A percentile compares a stretch with the other conserved stretches of the same genome.
These are phyloP conservation scores for Resseliella maxima DNA, from an alignment of 2,888 invertebrate species.

Conservation along the genomic window DNA sequence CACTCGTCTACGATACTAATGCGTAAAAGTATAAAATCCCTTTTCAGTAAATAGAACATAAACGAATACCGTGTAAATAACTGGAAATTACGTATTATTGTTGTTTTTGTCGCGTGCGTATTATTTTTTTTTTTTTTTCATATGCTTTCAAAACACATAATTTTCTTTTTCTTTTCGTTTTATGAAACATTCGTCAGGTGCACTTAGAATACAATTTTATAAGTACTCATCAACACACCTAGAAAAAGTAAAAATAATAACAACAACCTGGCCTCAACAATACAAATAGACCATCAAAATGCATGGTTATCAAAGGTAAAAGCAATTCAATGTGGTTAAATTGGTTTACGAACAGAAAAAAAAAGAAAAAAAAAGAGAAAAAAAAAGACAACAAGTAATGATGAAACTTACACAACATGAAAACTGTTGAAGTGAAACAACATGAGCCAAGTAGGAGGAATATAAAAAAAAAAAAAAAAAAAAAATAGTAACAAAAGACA, in stretches of 20 bases:
- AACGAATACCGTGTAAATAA: not conserved
- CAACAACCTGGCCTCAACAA: not conserved
- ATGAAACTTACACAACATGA: not conserved
- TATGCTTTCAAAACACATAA: not conserved
- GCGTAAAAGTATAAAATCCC: too few species aligned
- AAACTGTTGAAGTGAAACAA: conserved; percentile 12
- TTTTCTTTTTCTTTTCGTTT: not conserved
- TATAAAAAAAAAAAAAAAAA: not conserved
- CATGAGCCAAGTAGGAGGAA: not conserved
- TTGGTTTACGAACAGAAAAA: too few species aligned
- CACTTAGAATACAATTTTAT: not conserved
- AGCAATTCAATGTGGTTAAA: too few species aligned
- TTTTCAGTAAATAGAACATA: too few species aligned
- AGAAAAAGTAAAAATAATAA: too few species aligned
- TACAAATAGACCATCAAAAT: not conserved
- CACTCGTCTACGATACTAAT: too few species aligned
- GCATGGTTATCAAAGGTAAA: not conserved
- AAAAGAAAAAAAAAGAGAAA: too few species aligned
- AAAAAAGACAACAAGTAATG: too few species aligned
- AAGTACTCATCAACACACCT: not conserved
- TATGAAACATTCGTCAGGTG: not conserved
- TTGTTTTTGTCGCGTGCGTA: not conserved
- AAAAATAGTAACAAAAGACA: not conserved
- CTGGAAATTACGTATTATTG: not conserved
- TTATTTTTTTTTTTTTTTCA: not conserved